phyloP scores from a whole-genome alignment of 1,140 invertebrate species.

The Cherax destructor region DNA sequence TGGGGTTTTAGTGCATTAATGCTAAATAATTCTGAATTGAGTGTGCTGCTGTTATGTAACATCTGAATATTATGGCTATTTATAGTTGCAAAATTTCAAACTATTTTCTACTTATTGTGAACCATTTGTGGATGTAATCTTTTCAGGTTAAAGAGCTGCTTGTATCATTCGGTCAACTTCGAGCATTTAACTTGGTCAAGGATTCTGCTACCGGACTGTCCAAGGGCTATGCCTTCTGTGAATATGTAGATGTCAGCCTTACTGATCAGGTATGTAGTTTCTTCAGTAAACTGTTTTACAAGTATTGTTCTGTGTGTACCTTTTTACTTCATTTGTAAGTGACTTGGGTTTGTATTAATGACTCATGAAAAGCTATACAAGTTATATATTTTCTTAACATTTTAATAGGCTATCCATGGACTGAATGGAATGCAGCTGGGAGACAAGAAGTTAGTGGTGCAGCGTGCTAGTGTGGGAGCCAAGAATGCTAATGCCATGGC shows the following conservation, averaged over 20 bases:
- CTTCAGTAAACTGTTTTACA: too few species aligned
- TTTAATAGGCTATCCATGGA: conserved; percentile 92
- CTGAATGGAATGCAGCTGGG: conserved; percentile 99
- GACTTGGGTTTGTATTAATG: too few species aligned
- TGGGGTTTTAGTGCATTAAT: not conserved
- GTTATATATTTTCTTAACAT: too few species aligned
- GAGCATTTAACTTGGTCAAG: conserved; percentile 99
- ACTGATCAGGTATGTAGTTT: conserved; percentile 90
- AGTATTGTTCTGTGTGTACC: too few species aligned
- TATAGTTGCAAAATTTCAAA: not conserved
- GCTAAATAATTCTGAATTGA: not conserved
- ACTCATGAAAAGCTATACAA: too few species aligned
- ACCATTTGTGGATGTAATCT: conserved; percentile 75
- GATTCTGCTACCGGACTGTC: conserved; percentile 97
- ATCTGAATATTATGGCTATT: not conserved
- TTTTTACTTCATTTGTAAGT: too few species aligned
- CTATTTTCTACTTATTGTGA: not conserved
- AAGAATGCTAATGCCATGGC: conserved; percentile 88
- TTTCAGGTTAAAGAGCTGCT: conserved; percentile 92
- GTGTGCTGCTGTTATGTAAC: not conserved
- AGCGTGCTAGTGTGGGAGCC: conserved; percentile 95
- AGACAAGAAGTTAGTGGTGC: conserved; percentile 99
- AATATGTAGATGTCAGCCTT: conserved; percentile 97
- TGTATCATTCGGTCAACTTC: conserved; percentile 97
- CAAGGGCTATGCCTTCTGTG: conserved; percentile 99